phyloP scores from a whole-genome alignment of 2,888 invertebrate genomes.

The Nephrotoma appendiculata region DNA sequence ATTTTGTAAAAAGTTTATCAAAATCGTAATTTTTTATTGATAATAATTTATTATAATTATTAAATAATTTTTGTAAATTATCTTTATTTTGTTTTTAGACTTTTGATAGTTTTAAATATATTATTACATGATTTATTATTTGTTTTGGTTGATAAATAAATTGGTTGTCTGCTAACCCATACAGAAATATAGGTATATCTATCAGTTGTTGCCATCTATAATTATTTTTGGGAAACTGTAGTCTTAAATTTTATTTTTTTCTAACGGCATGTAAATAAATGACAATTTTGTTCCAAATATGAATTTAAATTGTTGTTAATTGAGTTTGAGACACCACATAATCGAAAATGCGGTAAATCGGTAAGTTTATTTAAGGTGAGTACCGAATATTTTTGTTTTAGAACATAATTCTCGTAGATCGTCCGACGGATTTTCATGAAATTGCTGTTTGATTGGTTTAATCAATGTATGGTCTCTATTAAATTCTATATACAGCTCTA shows the following conservation, averaged over 20 bases:
- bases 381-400: no score
- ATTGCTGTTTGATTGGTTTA: no score
- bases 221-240: not conserved
- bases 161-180: not conserved
- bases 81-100: not conserved
- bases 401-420: no score
- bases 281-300: not conserved
- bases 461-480: no score
- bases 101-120: not conserved
- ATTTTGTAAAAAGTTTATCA: not conserved
- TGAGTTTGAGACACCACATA: not conserved
- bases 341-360: not conserved
- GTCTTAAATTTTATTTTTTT: not conserved
- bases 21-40: not conserved
- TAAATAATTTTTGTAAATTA: not conserved
- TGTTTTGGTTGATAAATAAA: not conserved
- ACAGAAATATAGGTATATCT: not conserved
- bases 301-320: not conserved
- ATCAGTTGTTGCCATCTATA: not conserved
- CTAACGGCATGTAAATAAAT: not conserved
- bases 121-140: not conserved
- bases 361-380: not conserved
- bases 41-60: not conserved
- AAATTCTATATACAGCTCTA: no score
- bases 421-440: no score